phyloP scores from a whole-genome alignment of 2,113 vertebrate species.

The Oxyruncus cristatus region DNA sequence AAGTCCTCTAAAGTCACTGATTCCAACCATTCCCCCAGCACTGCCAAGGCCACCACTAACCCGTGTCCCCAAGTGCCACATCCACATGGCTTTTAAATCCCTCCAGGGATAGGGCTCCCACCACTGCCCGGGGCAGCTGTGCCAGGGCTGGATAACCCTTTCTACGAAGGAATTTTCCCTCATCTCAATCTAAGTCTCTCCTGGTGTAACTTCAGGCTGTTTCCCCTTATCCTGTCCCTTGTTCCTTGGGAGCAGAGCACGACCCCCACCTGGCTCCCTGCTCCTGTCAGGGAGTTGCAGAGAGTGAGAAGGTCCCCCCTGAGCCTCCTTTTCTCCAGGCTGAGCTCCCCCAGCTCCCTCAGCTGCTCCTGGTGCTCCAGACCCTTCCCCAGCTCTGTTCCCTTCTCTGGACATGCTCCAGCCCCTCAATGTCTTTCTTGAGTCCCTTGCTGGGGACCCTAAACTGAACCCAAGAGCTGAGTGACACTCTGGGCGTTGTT shows the following conservation, averaged over 20 bases:
- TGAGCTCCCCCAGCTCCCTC: not conserved
- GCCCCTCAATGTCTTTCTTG: not conserved
- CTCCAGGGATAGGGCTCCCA: not conserved
- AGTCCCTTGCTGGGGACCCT: not conserved
- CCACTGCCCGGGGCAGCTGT: not conserved
- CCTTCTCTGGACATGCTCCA: accelerated
- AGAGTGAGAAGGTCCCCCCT: not conserved
- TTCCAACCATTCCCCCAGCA: not conserved
- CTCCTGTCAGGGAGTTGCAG: not conserved
- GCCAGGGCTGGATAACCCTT: accelerated
- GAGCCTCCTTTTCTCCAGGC: not conserved
- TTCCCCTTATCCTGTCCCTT: not conserved
- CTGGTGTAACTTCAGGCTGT: accelerated
- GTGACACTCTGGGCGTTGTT: not conserved
- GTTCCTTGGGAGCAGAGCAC: not conserved
- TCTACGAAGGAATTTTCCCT: not conserved
- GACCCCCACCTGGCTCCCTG: accelerated
- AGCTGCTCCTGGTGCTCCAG: not conserved
- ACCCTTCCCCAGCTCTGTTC: accelerated
- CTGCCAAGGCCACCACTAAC: not conserved
- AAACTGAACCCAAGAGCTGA: not conserved
- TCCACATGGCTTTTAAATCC: not conserved
- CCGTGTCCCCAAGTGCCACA: not conserved
- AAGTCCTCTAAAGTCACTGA: not conserved
- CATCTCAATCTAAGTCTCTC: not conserved